Percentiles rank a stretch among this genome's conserved stretches.
phyloP scores from a whole-genome alignment of 2,113 vertebrate genomes.

The Sebastes fasciatus region DNA sequence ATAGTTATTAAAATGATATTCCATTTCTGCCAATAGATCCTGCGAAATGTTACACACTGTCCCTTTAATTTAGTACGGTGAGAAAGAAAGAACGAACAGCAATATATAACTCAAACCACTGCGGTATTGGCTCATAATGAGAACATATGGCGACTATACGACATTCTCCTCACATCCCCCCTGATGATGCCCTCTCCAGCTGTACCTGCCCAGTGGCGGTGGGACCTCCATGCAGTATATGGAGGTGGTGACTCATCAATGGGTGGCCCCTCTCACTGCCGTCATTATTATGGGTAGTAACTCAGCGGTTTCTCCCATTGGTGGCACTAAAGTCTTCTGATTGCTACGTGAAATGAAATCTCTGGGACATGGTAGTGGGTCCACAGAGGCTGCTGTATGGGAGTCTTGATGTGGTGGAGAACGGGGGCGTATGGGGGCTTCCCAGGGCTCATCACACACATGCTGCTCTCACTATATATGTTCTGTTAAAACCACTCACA shows the following conservation, averaged over 20 bases:
- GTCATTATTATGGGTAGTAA: slow-evolving; percentile 45
- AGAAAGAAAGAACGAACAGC: slow-evolving; percentile 22
- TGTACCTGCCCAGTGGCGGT: slow-evolving; percentile 53
- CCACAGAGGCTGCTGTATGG: slow-evolving; percentile 15
- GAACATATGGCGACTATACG: slow-evolving; percentile 44
- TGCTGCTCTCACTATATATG: background rate
- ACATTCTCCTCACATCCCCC: slow-evolving; percentile 13
- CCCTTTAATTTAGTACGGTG: background rate
- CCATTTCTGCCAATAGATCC: no score
- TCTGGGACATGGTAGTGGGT: background rate
- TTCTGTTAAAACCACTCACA: slow-evolving; percentile 25
- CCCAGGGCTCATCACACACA: slow-evolving; percentile 38
- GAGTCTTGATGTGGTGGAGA: slow-evolving; percentile 45
- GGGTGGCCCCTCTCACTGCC: slow-evolving; percentile 39
- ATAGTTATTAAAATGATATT: no score
- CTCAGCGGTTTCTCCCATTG: slow-evolving; percentile 17
- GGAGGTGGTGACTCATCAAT: slow-evolving; percentile 60
- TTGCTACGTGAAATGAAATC: slow-evolving; percentile 11
- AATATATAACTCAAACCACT: slow-evolving; percentile 49
- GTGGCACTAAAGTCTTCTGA: slow-evolving; percentile 44
- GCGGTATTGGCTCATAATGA: slow-evolving; percentile 30
- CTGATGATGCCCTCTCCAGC: slow-evolving; percentile 61
- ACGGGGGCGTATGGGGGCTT: slow-evolving; percentile 21
- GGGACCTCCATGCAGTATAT: background rate
- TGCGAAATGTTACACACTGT: no score